Evolutionary conservation across 2,797 vertebrate genomes (phyloP).

Genomic region (Remorina albescens): DNA sequence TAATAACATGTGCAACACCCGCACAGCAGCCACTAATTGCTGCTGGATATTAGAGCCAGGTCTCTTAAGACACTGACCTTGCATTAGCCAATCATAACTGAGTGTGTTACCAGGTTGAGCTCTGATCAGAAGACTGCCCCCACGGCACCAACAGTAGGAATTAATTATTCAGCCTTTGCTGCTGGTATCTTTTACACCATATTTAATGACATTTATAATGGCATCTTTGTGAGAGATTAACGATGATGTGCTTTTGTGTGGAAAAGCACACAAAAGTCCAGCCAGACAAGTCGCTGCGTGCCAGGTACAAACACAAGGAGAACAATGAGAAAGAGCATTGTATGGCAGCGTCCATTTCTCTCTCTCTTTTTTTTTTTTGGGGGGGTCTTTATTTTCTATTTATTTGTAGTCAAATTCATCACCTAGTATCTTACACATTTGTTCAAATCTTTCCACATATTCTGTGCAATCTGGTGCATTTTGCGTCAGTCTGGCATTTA

Average conservation of each 20-base stretch:
- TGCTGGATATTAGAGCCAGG: conserved; percentile 73
- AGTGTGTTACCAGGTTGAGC: conserved; percentile 61
- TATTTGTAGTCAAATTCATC: conserved; percentile 20
- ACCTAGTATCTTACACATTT: background rate
- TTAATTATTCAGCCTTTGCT: conserved; percentile 77
- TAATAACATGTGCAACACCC: conserved; percentile 60
- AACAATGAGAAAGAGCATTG: conserved; percentile 23
- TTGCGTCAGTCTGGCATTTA: conserved; percentile 22
- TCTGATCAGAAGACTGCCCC: conserved; percentile 60
- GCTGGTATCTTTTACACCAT: conserved; percentile 61
- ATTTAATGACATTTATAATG: conserved; percentile 74
- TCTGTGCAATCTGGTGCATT: conserved; percentile 17
- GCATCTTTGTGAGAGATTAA: conserved; percentile 72
- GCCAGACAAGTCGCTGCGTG: conserved; percentile 44
- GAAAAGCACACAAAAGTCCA: conserved; percentile 54
- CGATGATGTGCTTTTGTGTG: conserved; percentile 50
- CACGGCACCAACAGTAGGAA: conserved; percentile 58
- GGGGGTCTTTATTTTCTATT: too few species aligned
- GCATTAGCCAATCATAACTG: conserved; percentile 74
- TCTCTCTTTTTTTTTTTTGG: conserved; percentile 6
- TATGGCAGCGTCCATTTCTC: background rate
- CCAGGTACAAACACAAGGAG: conserved; percentile 51
- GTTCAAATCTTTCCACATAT: background rate
- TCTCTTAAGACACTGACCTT: conserved; percentile 76
- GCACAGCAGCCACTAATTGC: conserved; percentile 68